These are phyloP conservation scores for Lordiphosa stackelbergi DNA, from an alignment of 1,140 invertebrate genomes.

Conservation along the genomic window DNA sequence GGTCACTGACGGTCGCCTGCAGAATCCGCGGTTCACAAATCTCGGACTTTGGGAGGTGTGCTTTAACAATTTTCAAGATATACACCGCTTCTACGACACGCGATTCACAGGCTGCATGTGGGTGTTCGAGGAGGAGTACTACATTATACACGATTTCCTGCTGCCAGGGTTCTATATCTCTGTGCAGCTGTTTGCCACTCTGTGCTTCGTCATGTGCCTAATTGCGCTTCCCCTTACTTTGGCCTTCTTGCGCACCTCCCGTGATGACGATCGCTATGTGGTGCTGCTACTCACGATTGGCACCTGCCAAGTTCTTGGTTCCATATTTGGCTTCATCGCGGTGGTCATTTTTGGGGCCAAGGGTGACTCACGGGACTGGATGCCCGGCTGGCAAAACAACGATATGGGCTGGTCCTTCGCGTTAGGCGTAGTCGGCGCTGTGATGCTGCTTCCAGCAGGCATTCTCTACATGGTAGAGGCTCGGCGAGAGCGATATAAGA, in stretches of 20 bases:
- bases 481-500: constrained; percentile 84
- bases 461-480: constrained; percentile 90
- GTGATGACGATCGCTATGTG: constrained; percentile 87
- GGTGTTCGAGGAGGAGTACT: constrained; percentile 95
- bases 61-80: constrained; percentile 89
- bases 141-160: constrained; percentile 90
- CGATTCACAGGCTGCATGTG: constrained; percentile 91
- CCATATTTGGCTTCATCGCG: constrained; percentile 84
- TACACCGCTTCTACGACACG: constrained; percentile 88
- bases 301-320: constrained; percentile 83
- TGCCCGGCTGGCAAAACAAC: constrained; percentile 97
- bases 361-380: constrained; percentile 95
- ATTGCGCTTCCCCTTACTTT: constrained; percentile 84
- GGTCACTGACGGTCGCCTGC: constrained; percentile 88
- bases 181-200: constrained; percentile 94
- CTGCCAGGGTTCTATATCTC: constrained; percentile 93
- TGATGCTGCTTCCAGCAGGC: constrained; percentile 85
- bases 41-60: constrained; percentile 96
- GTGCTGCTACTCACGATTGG: constrained; percentile 85
- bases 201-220: constrained; percentile 88
- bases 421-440: constrained; percentile 87
- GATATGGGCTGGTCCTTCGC: constrained; percentile 97
- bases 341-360: constrained; percentile 87
- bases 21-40: constrained; percentile 87
- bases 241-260: constrained; percentile 86